These are phyloP conservation scores for Cephus rjabovi DNA, from an alignment of 2,888 invertebrate genomes.

Conservation along the genomic window DNA sequence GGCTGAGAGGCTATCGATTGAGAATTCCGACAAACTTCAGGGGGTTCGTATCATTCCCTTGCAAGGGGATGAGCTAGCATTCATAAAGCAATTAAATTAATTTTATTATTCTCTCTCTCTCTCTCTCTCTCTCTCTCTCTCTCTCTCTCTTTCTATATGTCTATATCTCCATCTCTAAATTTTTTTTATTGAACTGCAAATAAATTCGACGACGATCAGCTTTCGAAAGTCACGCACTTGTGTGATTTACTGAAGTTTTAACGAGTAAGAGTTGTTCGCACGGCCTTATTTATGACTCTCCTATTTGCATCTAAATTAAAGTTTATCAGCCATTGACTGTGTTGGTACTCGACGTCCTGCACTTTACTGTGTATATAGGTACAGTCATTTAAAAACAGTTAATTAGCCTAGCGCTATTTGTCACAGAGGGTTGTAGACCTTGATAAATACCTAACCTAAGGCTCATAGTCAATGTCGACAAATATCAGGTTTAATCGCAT, in stretches of 20 bases:
- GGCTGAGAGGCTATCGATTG: neutral
- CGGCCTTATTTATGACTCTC: neutral
- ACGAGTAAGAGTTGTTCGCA: neutral
- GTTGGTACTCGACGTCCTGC: neutral
- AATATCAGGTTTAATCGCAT: neutral
- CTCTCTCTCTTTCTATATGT: no score
- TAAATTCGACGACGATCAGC: neutral
- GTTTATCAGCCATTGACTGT: neutral
- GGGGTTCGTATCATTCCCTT: neutral
- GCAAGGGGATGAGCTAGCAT: neutral
- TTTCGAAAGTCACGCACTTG: neutral
- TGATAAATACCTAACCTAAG: neutral
- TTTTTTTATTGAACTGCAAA: neutral
- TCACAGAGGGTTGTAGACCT: neutral
- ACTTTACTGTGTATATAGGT: no score
- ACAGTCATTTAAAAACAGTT: neutral
- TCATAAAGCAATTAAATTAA: neutral
- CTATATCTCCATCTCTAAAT: neutral
- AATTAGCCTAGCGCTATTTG: neutral
- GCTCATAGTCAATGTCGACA: neutral
- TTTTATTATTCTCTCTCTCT: neutral
- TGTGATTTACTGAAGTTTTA: neutral
- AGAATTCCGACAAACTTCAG: neutral
- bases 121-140: no score
- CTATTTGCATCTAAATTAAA: neutral